Percentiles rank a stretch among this genome's conserved stretches.
These are phyloP conservation scores for Gobiocypris rarus DNA, from an alignment of 2,113 vertebrate genomes.

Conservation along the genomic window DNA sequence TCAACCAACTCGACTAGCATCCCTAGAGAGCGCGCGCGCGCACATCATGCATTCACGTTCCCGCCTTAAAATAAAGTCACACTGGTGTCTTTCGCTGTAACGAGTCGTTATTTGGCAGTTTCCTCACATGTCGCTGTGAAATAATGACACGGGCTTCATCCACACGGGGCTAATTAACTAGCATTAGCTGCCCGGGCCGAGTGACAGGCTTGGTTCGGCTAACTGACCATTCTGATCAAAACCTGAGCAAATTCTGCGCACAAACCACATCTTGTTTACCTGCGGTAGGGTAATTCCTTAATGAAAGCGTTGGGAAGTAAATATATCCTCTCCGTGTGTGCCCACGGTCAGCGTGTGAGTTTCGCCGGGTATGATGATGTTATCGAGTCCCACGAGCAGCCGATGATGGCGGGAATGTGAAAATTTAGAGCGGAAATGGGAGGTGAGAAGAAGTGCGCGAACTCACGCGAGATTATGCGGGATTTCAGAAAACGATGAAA, in stretches of 20 bases:
- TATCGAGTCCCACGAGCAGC: conserved; percentile 61
- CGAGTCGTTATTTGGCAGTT: neutral
- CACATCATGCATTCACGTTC: neutral
- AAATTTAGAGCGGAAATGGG: conserved; percentile 73
- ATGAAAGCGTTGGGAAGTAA: neutral
- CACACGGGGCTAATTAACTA: neutral
- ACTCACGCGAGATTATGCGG: conserved; percentile 56
- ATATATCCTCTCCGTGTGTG: neutral
- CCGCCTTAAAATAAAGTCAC: neutral
- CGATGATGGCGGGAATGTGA: conserved; percentile 83
- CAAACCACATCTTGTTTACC: neutral
- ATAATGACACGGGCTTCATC: neutral
- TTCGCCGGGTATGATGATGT: conserved; percentile 78
- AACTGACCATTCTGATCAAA: neutral
- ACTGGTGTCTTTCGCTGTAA: neutral
- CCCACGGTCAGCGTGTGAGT: conserved; percentile 47
- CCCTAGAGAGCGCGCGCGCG: neutral
- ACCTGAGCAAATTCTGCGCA: neutral
- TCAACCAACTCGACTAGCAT: neutral
- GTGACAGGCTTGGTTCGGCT: neutral
- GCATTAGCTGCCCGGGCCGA: conserved; percentile 20
- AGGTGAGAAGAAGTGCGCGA: conserved; percentile 15
- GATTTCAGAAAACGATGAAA: neutral
- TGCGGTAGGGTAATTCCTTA: neutral
- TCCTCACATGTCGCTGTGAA: neutral